Evolutionary conservation across 2,888 invertebrate genomes (phyloP).

Genomic region (Chalcosyrphus nemorum): DNA sequence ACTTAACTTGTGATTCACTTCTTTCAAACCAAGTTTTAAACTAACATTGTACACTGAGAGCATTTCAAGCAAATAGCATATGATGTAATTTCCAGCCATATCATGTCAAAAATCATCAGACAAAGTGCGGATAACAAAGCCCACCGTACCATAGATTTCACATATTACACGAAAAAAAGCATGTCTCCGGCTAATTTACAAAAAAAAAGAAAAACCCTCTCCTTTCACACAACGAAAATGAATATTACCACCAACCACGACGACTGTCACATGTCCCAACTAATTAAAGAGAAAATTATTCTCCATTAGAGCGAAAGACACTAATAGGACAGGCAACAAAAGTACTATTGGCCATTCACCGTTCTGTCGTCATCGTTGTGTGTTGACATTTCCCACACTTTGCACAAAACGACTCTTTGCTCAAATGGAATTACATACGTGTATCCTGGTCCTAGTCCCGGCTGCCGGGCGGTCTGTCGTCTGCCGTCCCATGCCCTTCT

Average conservation of each 20-base stretch:
- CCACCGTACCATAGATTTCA: too few species aligned
- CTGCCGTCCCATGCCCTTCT: conserved; percentile 8
- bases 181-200: not conserved
- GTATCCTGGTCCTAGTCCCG: not conserved
- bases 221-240: not conserved
- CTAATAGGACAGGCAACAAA: conserved; percentile 55
- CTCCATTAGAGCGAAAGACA: conserved; percentile 47
- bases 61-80: too few species aligned
- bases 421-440: conserved; percentile 44
- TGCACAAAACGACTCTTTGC: conserved; percentile 6
- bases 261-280: conserved; percentile 45
- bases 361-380: conserved; percentile 1
- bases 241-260: conserved; percentile 7
- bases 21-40: too few species aligned
- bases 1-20: too few species aligned
- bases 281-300: conserved; percentile 58
- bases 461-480: conserved; percentile 8
- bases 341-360: conserved; percentile 57
- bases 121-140: not conserved
- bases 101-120: not conserved
- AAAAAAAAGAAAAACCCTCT: not conserved
- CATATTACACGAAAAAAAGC: not conserved
- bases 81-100: too few species aligned
- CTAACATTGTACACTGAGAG: too few species aligned
- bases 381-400: conserved; percentile 39